Conservation (phyloP, 1,140 invertebrate genomes). For the Formica selysi region DNA sequence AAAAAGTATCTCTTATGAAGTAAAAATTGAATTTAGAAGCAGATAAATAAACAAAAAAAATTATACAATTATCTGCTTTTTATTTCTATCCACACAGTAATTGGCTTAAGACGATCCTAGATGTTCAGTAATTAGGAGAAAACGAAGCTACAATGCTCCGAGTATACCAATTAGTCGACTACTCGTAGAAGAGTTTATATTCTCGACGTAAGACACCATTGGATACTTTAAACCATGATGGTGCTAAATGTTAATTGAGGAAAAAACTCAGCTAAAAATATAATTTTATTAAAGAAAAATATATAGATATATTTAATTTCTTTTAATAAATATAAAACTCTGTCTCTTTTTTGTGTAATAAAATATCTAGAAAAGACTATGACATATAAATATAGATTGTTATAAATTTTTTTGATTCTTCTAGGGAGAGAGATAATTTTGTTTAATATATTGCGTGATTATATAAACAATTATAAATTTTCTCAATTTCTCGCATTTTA, state of each 20-base stretch:
- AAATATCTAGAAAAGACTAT: background rate
- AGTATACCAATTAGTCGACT: slow-evolving; percentile 56
- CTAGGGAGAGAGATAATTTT: background rate
- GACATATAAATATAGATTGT: background rate
- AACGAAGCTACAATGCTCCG: slow-evolving; percentile 55
- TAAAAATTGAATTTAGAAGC: background rate
- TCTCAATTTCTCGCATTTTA: background rate
- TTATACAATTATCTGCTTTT: slow-evolving; percentile 22
- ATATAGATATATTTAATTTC: slow-evolving; percentile 3
- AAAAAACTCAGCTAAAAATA: background rate
- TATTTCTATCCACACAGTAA: slow-evolving; percentile 39
- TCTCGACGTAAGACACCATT: slow-evolving; percentile 37
- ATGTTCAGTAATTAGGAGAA: slow-evolving; percentile 56
- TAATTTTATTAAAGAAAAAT: background rate
- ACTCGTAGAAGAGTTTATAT: slow-evolving; percentile 49
- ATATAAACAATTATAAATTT: background rate
- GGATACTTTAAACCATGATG: slow-evolving; percentile 32
- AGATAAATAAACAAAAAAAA: background rate
- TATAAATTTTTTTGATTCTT: too few relatives aligned
- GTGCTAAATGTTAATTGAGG: background rate
- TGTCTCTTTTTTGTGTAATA: background rate
- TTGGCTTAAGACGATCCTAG: slow-evolving; percentile 48
- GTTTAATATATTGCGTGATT: background rate
- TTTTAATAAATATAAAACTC: background rate
- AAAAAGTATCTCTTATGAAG: background rate